Base-by-base conservation (phyloP, 2,888 invertebrate genomes). In the Megamerina dolium region DNA sequence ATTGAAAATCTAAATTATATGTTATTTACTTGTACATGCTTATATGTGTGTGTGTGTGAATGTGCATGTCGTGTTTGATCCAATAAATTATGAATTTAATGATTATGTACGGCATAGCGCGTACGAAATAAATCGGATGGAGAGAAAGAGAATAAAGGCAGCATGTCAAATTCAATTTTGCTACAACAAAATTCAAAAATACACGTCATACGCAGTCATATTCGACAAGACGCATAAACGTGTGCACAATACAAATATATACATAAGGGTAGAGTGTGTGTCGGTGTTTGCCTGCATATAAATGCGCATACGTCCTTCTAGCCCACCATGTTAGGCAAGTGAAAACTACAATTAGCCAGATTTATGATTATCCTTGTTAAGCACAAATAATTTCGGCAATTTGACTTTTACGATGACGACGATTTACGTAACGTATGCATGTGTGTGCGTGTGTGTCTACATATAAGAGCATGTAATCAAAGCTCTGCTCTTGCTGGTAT, bases 311-410 rank as follows among this genome's bases (percentile, higher is more conserved):
- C 19, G 12, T 18, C 13, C 23, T 16, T 19, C 31, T 18, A 20
- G 29, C 17, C 26, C 18, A 27, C 26, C 18, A 26, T 17, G 19
- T 19, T 4, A 12, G 16, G 33, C 21, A 20, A 18, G 26, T 36
- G 27, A 63, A 59, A 60, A 64, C 57, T 58, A 56, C 58, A 66
- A 64, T 64, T 66, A 64, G 64, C 60, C 57, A 66, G 66, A 64
- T 64, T 64, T 66, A 64, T 64, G 64, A 63, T 64, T 66, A 64
- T 64, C 65, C 64, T 60, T 61, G 63, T 61, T 66, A 63, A 60
- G 64, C 59, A 54, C 60, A 61, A 60, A 66, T 64, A 61, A 63
- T 66, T 61, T 59, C 50, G 59, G 59, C 63, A 62, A 63, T 66
- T 63, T 55, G 51, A 59, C 58, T 56, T 56, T 52, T 52, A 49